Evolutionary conservation across 2,797 vertebrate species (phyloP), one percentile per base, ranked within the genome.

Genomic region (Ctenopoma multispine): DNA sequence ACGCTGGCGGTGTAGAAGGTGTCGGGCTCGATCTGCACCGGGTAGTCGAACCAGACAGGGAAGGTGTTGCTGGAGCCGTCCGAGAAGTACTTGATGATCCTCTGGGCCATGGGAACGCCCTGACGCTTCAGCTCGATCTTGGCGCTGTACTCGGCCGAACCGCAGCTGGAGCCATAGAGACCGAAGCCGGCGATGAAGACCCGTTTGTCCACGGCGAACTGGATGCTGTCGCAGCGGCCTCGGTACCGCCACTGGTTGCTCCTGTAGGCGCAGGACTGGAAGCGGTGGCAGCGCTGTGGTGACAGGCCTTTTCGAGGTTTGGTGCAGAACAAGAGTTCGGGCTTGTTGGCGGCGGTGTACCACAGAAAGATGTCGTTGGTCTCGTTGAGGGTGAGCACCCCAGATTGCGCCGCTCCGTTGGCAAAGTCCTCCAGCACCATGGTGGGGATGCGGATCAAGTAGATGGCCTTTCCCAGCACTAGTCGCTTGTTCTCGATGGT

Each of bases 221-320:
- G 98, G 82, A 99, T 99, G 94, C 97, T 99, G 93, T 99, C 98
- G 1, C 98, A 99, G 63, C 97, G 96, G 5, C 98, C 98, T 2
- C 98, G 83, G 88, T 99, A 99, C 4, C 98, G 95, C 98, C 98
- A 99, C 90, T 99, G 98, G 93, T 99, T 99, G 93, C 97, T 99
- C 57, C 98, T 92, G 87, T 99, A 99, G 34, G 98, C 98, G 1
- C 97, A 99, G 0, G 98, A 99, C 91, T 99, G 98, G 90, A 99
- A 99, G 31, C 98, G 96, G 88, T 99, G 98, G 86, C 98, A 99
- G 24, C 96, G 95, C 87, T 99, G 98, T 0, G 97, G 96, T 0
- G 96, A 91, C 0, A 99, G 95, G 40, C 98, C 98, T 24, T 95
- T 95, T 0, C 98, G 93, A 0, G 97, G 95, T 70, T 95, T 94